These are phyloP conservation scores for Rhinopomastus cyanomelas DNA, from an alignment of 2,113 vertebrate genomes.

Conservation along the genomic window DNA sequence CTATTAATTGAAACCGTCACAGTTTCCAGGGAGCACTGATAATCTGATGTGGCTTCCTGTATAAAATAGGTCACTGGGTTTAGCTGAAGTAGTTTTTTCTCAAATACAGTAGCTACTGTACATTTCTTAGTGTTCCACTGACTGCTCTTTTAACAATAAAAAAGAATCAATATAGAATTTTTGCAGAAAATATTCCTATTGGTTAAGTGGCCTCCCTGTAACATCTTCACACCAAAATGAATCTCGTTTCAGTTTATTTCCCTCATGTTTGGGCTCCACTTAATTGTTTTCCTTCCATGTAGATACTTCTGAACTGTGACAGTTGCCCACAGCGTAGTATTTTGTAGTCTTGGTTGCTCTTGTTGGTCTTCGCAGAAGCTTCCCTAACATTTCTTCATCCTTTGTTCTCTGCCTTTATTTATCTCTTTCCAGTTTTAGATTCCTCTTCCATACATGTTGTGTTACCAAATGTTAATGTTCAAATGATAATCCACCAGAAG, in stretches of 20 bases:
- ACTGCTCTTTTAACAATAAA: background rate
- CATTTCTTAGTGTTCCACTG: background rate
- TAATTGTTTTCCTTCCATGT: background rate
- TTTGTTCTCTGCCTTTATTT: background rate
- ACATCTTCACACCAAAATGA: background rate
- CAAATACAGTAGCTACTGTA: background rate
- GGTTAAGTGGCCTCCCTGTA: background rate
- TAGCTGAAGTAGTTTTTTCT: constrained; percentile 7
- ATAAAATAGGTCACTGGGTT: constrained; percentile 16
- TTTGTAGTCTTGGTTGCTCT: background rate
- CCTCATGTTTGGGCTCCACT: background rate
- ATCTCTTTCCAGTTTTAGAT: background rate
- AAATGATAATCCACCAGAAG: background rate
- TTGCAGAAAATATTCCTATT: background rate
- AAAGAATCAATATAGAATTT: background rate
- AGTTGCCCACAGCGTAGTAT: background rate
- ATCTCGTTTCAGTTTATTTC: background rate
- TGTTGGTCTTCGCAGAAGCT: background rate
- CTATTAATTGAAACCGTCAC: background rate
- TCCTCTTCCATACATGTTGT: background rate
- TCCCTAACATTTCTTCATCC: background rate
- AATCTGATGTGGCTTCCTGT: background rate
- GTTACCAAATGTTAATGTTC: background rate
- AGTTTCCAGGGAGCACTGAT: background rate
- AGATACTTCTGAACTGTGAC: background rate